Conservation (phyloP, 2,888 invertebrate genomes). For the Phasia obesa region DNA sequence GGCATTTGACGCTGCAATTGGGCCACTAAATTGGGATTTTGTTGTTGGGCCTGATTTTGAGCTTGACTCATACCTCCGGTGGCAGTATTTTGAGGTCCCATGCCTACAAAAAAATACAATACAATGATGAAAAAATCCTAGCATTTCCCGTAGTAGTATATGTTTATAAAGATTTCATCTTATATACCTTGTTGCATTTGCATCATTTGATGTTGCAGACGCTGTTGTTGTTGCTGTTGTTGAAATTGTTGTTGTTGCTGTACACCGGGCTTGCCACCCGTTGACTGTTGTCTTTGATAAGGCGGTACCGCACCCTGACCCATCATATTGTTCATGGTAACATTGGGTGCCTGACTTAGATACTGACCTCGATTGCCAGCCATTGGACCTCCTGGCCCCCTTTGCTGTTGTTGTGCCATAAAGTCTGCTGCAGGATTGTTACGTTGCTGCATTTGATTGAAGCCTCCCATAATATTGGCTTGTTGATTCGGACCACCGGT, state of each 20-base stretch:
- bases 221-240: conserved; percentile 85
- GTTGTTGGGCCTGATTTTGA: conserved; percentile 83
- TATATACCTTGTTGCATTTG: conserved; percentile 84
- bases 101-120: conserved; percentile 73
- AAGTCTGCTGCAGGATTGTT: conserved; percentile 80
- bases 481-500: conserved; percentile 81
- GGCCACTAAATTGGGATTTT: conserved; percentile 86
- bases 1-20: conserved; percentile 86
- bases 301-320: conserved; percentile 89
- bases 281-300: conserved; percentile 85
- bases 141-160: neutral
- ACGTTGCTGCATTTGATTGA: conserved; percentile 82
- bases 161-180: neutral
- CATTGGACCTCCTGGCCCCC: conserved; percentile 76
- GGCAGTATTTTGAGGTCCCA: conserved; percentile 78
- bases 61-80: conserved; percentile 78
- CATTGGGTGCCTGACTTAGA: conserved; percentile 89
- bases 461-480: conserved; percentile 79
- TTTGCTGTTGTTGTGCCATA: conserved; percentile 76
- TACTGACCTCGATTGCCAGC: conserved; percentile 81
- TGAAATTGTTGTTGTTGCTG: conserved; percentile 81
- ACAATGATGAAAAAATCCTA: neutral
- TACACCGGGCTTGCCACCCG: conserved; percentile 79
- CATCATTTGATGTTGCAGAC: conserved; percentile 88
- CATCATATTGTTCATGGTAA: conserved; percentile 88